Conservation (phyloP, 2,888 invertebrate species). For the Lycocerus yunnanus region DNA sequence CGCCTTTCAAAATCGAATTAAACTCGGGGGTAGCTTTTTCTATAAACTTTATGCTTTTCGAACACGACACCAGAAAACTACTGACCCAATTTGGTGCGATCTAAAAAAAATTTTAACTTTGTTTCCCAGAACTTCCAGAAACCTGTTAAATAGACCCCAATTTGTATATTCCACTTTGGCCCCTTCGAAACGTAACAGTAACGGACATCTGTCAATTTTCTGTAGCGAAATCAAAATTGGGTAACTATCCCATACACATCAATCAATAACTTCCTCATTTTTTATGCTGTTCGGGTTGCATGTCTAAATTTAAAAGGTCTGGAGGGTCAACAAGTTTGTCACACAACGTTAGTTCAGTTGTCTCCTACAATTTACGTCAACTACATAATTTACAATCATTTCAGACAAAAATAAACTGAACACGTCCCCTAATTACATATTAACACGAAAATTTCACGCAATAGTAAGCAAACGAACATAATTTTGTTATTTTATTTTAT, state of each 20-base stretch:
- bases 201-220: background rate
- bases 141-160: background rate
- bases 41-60: background rate
- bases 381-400: background rate
- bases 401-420: background rate
- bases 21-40: background rate
- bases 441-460: background rate
- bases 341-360: slow-evolving; percentile 1
- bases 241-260: background rate
- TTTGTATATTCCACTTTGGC: background rate
- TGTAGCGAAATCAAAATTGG: background rate
- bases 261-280: background rate
- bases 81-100: background rate
- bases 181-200: background rate
- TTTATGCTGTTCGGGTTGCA: background rate
- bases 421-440: background rate
- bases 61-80: background rate
- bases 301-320: background rate
- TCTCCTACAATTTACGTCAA: slow-evolving; percentile 3
- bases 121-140: background rate
- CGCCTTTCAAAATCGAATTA: background rate
- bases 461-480: background rate
- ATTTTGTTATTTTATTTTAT: background rate
- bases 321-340: background rate
- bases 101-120: background rate